phyloP scores from a whole-genome alignment of 2,888 invertebrate genomes.

The Agrotis clavis region DNA sequence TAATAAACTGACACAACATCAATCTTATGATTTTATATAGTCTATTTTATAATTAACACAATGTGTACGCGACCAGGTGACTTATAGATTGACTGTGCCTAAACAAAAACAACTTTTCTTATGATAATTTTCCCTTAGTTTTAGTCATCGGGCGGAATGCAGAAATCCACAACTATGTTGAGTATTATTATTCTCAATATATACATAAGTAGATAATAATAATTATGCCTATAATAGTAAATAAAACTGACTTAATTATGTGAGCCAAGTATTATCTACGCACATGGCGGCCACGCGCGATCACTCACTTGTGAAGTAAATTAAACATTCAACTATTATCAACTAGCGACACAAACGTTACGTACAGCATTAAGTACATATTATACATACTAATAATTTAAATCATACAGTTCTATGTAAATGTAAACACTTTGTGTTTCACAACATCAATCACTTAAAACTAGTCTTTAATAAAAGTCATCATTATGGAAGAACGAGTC shows the following conservation, averaged over 20 bases:
- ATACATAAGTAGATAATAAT: slow-evolving; percentile 88
- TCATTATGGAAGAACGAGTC: slow-evolving; percentile 83
- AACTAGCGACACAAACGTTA: slow-evolving; percentile 87
- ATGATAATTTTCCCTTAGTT: slow-evolving; percentile 86
- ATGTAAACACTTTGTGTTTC: slow-evolving; percentile 86
- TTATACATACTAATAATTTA: slow-evolving; percentile 70
- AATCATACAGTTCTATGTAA: slow-evolving; percentile 73
- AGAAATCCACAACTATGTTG: slow-evolving; percentile 91
- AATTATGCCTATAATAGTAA: slow-evolving; percentile 84
- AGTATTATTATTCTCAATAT: slow-evolving; percentile 90
- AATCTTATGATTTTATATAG: slow-evolving; percentile 68
- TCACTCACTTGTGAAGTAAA: slow-evolving; percentile 81
- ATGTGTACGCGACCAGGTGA: slow-evolving; percentile 79
- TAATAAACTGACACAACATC: slow-evolving; percentile 78
- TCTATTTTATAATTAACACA: slow-evolving; percentile 71
- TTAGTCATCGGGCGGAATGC: slow-evolving; percentile 92
- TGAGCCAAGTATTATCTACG: slow-evolving; percentile 82
- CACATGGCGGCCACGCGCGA: slow-evolving; percentile 73
- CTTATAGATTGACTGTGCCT: slow-evolving; percentile 77
- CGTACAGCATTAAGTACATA: slow-evolving; percentile 86
- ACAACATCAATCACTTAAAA: slow-evolving; percentile 70
- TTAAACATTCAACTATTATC: slow-evolving; percentile 79
- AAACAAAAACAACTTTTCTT: slow-evolving; percentile 82
- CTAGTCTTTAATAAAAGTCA: slow-evolving; percentile 78
- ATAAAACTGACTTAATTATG: slow-evolving; percentile 83